phyloP scores from a whole-genome alignment of 2,797 vertebrate genomes.

The Phrynocephalus forsythii region DNA sequence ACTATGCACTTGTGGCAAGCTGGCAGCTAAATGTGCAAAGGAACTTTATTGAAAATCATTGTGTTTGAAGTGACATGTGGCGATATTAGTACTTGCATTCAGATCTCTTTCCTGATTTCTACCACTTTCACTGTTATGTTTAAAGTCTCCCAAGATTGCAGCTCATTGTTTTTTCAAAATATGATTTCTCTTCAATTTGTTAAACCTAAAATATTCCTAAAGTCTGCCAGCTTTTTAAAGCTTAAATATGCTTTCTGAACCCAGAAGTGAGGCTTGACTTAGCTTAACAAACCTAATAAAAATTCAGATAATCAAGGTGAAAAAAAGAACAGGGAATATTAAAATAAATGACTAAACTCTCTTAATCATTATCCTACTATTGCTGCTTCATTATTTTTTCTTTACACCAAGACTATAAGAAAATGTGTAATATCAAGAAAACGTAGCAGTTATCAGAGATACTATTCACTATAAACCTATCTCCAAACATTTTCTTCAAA shows the following conservation, averaged over 20 bases:
- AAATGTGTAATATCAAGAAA: conserved; percentile 16
- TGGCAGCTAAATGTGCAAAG: neutral
- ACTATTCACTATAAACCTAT: conserved; percentile 20
- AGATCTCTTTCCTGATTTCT: neutral
- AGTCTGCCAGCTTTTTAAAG: neutral
- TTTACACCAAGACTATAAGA: neutral
- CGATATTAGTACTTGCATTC: neutral
- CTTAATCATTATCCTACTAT: neutral
- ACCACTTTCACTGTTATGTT: neutral
- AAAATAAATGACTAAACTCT: too few relatives aligned
- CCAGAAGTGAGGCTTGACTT: neutral
- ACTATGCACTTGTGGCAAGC: neutral
- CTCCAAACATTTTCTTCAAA: conserved; percentile 43
- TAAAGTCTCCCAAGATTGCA: neutral
- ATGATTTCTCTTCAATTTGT: neutral
- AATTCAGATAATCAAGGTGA: conserved; percentile 23
- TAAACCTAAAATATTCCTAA: conserved; percentile 20
- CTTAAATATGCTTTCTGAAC: conserved; percentile 44
- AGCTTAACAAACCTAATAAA: conserved; percentile 8
- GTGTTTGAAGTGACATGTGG: neutral
- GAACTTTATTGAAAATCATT: neutral
- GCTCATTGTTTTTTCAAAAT: neutral
- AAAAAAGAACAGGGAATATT: neutral
- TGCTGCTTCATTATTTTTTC: neutral
- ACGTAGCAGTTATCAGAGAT: conserved; percentile 28